These are phyloP conservation scores for Paradisaea rubra DNA, from an alignment of 2,113 vertebrate genomes.

Conservation along the genomic window DNA sequence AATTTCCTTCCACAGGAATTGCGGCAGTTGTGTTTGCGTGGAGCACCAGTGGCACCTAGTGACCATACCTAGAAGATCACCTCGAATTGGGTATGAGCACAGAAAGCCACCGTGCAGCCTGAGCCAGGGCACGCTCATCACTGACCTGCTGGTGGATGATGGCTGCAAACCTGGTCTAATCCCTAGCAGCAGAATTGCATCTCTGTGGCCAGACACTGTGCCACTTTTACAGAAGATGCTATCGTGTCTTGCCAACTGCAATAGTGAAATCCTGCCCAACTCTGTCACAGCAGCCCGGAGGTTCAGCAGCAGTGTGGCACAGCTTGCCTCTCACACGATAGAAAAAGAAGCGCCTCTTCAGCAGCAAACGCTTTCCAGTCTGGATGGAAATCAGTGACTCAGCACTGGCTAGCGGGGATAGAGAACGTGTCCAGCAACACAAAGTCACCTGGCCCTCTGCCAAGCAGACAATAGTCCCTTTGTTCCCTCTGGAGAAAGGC, in stretches of 20 bases:
- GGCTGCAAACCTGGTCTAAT: not conserved
- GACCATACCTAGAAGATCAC: not conserved
- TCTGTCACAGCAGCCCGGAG: not conserved
- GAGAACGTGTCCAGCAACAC: not conserved
- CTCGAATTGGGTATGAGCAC: fast-evolving
- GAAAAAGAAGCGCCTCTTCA: fast-evolving
- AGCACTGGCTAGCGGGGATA: not conserved
- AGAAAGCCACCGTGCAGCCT: fast-evolving
- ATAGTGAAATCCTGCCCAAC: fast-evolving
- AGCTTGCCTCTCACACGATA: not conserved
- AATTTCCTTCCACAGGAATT: not conserved
- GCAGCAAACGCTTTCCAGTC: not conserved
- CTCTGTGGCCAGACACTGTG: not conserved
- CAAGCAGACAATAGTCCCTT: not conserved
- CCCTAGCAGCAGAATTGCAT: not conserved
- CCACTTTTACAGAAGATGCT: not conserved
- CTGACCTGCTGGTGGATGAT: not conserved
- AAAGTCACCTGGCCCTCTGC: not conserved
- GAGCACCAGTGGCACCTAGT: constrained; percentile 68
- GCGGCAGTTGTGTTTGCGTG: not conserved
- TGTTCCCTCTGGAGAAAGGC: not conserved
- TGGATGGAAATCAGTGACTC: not conserved
- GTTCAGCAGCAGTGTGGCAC: not conserved
- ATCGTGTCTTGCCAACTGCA: not conserved
- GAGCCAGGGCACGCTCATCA: not conserved